These are phyloP conservation scores for Melanargia galathea DNA, from an alignment of 2,888 invertebrate species.

Conservation along the genomic window DNA sequence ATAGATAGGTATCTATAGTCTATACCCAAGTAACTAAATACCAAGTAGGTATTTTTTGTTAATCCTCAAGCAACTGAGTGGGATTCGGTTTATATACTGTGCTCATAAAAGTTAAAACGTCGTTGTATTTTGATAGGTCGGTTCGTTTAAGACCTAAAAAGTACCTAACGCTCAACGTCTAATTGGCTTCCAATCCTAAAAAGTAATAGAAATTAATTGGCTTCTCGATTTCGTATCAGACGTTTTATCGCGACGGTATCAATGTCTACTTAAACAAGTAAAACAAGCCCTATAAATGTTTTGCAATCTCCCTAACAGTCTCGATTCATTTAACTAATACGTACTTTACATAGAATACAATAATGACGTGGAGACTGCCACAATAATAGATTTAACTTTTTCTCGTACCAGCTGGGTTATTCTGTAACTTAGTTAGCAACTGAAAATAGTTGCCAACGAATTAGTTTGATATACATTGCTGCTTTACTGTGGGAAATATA, in stretches of 20 bases:
- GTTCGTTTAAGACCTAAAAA: neutral
- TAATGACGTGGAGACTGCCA: no score
- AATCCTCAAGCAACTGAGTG: neutral
- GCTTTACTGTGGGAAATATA: no score
- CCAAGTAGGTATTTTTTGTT: neutral
- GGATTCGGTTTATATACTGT: no score
- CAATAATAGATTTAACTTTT: no score
- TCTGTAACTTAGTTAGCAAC: no score
- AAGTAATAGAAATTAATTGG: constrained; percentile 16
- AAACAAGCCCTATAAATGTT: constrained; percentile 14
- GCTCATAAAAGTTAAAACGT: no score
- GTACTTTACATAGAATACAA: neutral
- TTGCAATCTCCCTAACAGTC: neutral
- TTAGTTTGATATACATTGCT: no score
- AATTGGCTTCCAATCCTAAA: constrained; percentile 14
- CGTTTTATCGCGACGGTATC: constrained; percentile 8
- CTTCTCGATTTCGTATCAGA: constrained; percentile 20
- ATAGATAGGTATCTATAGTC: neutral
- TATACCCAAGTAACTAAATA: neutral
- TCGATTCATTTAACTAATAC: neutral
- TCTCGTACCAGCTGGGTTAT: no score
- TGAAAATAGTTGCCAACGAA: no score
- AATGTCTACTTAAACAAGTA: neutral
- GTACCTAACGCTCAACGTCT: constrained; percentile 12
- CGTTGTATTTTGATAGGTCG: neutral